A percentile compares a stretch with the other conserved stretches of the same genome.
These are phyloP conservation scores for Zelostemma sp. DNA, from an alignment of 1,140 invertebrate species.

Conservation along the genomic window DNA sequence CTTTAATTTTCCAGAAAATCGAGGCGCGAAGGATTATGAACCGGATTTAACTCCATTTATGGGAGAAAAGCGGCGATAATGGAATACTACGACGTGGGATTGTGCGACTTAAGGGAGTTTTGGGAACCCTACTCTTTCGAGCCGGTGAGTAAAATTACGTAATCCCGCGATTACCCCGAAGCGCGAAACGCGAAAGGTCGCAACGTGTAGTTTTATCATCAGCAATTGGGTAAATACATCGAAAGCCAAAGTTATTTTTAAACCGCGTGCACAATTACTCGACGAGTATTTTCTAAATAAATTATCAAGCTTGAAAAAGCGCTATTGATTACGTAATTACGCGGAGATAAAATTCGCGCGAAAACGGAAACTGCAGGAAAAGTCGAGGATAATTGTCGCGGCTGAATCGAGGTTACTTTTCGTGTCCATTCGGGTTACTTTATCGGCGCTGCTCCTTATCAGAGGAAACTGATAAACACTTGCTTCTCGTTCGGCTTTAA, in stretches of 20 bases:
- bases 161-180: too few relatives aligned
- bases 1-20: too few relatives aligned
- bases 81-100: conserved; percentile 77
- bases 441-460: neutral
- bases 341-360: too few relatives aligned
- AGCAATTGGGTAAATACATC: too few relatives aligned
- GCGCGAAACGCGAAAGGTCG: too few relatives aligned
- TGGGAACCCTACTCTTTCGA: conserved; percentile 81
- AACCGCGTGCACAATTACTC: neutral
- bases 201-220: too few relatives aligned
- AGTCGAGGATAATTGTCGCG: too few relatives aligned
- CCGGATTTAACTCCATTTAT: conserved; percentile 22
- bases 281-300: neutral
- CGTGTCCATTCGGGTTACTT: neutral
- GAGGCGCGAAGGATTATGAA: conserved; percentile 2
- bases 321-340: too few relatives aligned
- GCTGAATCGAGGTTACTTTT: too few relatives aligned
- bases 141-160: conserved; percentile 83
- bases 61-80: conserved; percentile 68
- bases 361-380: too few relatives aligned
- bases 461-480: neutral
- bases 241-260: too few relatives aligned
- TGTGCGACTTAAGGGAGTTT: conserved; percentile 79
- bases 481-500: neutral
- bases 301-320: neutral